These are phyloP conservation scores for Chrysina gloriosa DNA, from an alignment of 2,888 invertebrate species.

Conservation along the genomic window DNA sequence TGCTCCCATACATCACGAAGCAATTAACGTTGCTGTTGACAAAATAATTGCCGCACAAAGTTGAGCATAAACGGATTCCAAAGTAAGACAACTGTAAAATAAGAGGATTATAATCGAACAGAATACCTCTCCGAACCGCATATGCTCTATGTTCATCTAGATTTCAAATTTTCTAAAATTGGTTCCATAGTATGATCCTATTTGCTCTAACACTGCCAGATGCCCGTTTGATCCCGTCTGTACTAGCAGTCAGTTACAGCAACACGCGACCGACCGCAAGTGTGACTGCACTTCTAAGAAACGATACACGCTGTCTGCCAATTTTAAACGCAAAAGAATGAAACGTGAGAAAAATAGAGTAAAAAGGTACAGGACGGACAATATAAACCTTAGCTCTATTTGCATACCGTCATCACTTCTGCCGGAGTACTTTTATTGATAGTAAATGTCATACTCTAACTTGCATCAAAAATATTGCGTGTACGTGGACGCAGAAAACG, in stretches of 20 bases:
- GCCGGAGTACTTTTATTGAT: neutral
- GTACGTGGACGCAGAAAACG: neutral
- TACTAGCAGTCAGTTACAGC: neutral
- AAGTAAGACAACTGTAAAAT: neutral
- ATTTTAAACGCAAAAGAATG: neutral
- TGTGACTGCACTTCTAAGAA: neutral
- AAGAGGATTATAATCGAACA: neutral
- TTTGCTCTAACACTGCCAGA: conserved; percentile 2
- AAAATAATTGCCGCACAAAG: conserved; percentile 2
- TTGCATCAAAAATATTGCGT: neutral
- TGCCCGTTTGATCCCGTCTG: conserved; percentile 1
- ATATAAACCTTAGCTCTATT: neutral
- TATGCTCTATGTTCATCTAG: too few relatives aligned
- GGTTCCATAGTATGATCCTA: neutral
- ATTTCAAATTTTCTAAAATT: neutral
- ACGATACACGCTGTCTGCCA: neutral
- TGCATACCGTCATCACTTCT: neutral
- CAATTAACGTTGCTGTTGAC: conserved; percentile 1
- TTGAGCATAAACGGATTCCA: neutral
- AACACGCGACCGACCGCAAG: neutral
- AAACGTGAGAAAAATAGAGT: neutral
- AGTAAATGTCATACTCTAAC: neutral
- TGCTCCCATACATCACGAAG: neutral
- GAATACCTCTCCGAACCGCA: too few relatives aligned
- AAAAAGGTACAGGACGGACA: neutral